phyloP scores from a whole-genome alignment of 2,888 invertebrate genomes.

The Coenonympha arcania region DNA sequence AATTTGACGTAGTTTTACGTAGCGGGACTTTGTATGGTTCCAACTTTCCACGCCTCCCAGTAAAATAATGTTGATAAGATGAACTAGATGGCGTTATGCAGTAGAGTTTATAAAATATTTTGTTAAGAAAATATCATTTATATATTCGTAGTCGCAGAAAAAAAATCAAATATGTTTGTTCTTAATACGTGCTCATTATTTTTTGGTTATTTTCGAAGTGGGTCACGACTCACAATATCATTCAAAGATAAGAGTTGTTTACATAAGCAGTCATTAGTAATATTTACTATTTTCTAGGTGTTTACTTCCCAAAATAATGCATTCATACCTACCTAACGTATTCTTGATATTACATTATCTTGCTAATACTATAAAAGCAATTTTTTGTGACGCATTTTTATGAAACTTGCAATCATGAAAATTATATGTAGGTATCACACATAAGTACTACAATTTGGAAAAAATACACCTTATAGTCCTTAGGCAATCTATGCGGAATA shows the following conservation, averaged over 20 bases:
- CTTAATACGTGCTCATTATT: background rate
- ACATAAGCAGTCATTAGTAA: background rate
- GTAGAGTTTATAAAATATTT: too few relatives aligned
- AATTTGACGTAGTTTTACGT: background rate
- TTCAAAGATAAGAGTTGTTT: background rate
- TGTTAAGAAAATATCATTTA: too few relatives aligned
- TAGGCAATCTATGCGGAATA: too few relatives aligned
- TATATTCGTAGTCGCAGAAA: too few relatives aligned
- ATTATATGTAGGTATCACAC: too few relatives aligned
- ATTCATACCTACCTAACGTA: background rate
- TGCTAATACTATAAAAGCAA: too few relatives aligned
- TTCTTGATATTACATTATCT: too few relatives aligned
- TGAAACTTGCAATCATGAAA: too few relatives aligned
- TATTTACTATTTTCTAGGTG: background rate
- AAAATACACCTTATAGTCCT: too few relatives aligned
- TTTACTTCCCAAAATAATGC: background rate
- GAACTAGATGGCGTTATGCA: conserved; percentile 13
- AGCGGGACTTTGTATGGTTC: background rate
- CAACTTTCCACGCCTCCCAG: background rate
- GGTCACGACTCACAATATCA: background rate
- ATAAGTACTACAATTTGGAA: too few relatives aligned
- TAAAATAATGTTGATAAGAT: conserved; percentile 4
- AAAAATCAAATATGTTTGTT: too few relatives aligned
- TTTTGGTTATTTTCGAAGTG: background rate
- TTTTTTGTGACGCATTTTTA: too few relatives aligned